phyloP scores from a whole-genome alignment of 2,797 vertebrate species.

The Oryzias dopingdopingensis region DNA sequence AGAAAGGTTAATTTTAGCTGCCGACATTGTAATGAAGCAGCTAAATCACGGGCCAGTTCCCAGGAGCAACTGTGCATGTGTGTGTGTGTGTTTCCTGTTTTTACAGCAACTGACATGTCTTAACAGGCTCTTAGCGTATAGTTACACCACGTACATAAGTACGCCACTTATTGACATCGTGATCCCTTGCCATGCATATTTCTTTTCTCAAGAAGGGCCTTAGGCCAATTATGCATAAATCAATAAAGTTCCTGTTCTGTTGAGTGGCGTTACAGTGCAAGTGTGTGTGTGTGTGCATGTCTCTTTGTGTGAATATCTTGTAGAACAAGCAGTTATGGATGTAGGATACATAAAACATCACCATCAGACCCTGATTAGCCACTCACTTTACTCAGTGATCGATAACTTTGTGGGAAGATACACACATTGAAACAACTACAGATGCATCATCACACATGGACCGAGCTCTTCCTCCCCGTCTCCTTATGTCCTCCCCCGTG shows the following conservation, averaged over 20 bases:
- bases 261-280: constrained; percentile 73
- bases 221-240: constrained; percentile 98
- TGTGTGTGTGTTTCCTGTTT: constrained; percentile 66
- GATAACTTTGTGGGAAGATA: constrained; percentile 66
- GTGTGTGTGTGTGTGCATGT: constrained; percentile 54
- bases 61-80: constrained; percentile 74
- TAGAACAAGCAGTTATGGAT: constrained; percentile 82
- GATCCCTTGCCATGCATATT: constrained; percentile 90
- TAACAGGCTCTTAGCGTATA: constrained; percentile 71
- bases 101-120: constrained; percentile 68
- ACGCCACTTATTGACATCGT: constrained; percentile 71
- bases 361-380: constrained; percentile 81
- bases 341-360: constrained; percentile 85
- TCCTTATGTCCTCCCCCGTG: constrained; percentile 49
- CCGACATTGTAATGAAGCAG: constrained; percentile 76
- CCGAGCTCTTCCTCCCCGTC: constrained; percentile 33
- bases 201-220: constrained; percentile 87
- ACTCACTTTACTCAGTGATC: constrained; percentile 72
- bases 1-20: constrained; percentile 77
- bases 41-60: constrained; percentile 72
- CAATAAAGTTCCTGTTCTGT: constrained; percentile 93
- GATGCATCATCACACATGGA: constrained; percentile 59
- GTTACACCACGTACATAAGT: constrained; percentile 65
- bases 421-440: constrained; percentile 63
- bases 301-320: constrained; percentile 65